A percentile compares a stretch with the other conserved stretches of the same genome.
Evolutionary conservation across 2,113 vertebrate species (phyloP).

Genomic region (Varanus salvator): DNA sequence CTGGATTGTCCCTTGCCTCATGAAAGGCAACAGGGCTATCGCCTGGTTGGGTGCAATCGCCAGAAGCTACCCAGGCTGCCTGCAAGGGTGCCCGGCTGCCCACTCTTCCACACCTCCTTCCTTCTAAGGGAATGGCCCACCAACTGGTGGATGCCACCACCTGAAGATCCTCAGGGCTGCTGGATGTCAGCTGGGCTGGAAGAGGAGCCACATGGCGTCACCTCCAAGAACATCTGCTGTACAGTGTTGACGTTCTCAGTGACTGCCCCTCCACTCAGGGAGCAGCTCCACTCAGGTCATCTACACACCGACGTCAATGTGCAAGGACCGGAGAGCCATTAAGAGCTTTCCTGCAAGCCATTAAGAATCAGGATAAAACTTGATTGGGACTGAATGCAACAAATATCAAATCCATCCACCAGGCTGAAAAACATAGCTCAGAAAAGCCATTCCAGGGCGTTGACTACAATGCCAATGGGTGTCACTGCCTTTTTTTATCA

Average conservation of each 20-base stretch:
- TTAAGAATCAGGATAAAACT: background rate
- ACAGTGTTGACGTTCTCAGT: background rate
- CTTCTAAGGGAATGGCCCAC: background rate
- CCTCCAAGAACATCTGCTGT: background rate
- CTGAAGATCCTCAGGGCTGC: background rate
- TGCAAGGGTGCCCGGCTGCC: background rate
- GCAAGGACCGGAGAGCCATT: background rate
- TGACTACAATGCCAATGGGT: slow-evolving; percentile 15
- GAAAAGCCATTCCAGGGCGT: slow-evolving; percentile 16
- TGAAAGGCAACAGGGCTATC: background rate
- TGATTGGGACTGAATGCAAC: background rate
- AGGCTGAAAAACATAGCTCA: background rate
- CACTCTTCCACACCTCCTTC: background rate
- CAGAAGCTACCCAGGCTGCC: background rate
- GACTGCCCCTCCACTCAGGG: background rate
- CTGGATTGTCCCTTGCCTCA: background rate
- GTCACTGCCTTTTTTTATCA: background rate
- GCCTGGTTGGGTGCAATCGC: background rate
- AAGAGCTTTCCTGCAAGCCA: background rate
- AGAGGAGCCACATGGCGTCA: background rate
- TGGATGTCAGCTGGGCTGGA: background rate
- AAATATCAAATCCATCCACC: background rate
- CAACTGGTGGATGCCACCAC: too few species aligned
- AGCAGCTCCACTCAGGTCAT: background rate
- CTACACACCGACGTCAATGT: background rate